A percentile compares a stretch with the other conserved stretches of the same genome.
Conservation (phyloP, 2,888 invertebrate species). For the Koerneria pararmatus region DNA sequence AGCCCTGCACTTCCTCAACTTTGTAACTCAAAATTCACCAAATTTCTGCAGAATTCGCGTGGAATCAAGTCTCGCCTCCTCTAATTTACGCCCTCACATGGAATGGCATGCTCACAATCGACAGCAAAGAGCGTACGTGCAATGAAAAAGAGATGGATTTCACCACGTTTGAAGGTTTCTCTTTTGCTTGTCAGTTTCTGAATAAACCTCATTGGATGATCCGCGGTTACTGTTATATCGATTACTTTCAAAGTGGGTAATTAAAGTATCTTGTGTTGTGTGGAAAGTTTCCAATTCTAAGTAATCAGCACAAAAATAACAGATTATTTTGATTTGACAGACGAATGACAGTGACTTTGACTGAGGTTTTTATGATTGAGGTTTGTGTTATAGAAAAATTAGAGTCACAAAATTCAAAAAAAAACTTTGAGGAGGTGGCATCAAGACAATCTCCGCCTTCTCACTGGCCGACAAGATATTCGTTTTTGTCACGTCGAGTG, state of each 20-base stretch:
- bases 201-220: too few species aligned
- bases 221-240: too few species aligned
- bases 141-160: conserved; percentile 53
- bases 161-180: conserved; percentile 49
- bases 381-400: too few species aligned
- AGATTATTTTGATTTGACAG: too few species aligned
- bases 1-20: background rate
- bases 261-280: too few species aligned
- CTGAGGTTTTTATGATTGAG: too few species aligned
- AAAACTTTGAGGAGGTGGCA: conserved; percentile 41
- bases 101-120: conserved; percentile 50
- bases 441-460: conserved; percentile 54
- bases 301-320: too few species aligned
- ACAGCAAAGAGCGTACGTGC: conserved; percentile 38
- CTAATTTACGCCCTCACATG: conserved; percentile 56
- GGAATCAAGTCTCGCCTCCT: conserved; percentile 55
- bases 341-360: too few species aligned
- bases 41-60: conserved; percentile 43
- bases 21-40: background rate
- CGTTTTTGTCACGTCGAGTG: conserved; percentile 51
- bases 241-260: too few species aligned
- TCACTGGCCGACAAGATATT: conserved; percentile 57
- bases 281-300: too few species aligned
- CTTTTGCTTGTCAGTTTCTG: too few species aligned
- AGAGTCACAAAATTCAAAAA: conserved; percentile 4